Conservation (phyloP, 2,113 vertebrate species). For the Marmota monax region DNA sequence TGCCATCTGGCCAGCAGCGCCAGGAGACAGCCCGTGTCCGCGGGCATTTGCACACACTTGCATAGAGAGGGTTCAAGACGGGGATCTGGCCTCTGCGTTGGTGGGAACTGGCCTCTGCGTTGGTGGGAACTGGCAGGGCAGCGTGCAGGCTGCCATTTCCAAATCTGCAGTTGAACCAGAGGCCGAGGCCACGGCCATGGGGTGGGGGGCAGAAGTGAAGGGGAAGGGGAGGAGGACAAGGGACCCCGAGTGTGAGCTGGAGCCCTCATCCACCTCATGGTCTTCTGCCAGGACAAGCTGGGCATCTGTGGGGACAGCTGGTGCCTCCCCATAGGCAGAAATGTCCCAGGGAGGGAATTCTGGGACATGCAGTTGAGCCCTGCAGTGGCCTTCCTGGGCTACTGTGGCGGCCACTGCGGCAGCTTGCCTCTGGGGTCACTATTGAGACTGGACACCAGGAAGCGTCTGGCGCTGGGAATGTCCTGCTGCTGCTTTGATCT, state of each 20-base stretch:
- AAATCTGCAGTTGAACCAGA: background rate
- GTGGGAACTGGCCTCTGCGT: background rate
- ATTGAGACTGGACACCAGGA: background rate
- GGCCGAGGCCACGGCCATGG: background rate
- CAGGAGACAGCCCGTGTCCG: background rate
- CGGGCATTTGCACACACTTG: background rate
- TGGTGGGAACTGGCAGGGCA: background rate
- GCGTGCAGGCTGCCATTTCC: background rate
- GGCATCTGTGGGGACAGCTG: background rate
- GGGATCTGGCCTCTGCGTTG: background rate
- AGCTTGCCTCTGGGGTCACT: background rate
- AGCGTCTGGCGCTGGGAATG: background rate
- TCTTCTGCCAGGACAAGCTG: background rate
- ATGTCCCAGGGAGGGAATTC: background rate
- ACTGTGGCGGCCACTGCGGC: rapidly evolving
- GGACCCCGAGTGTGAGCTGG: background rate
- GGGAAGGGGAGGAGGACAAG: background rate
- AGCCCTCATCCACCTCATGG: background rate
- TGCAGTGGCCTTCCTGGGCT: background rate
- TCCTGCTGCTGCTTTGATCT: background rate
- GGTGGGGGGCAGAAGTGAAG: background rate
- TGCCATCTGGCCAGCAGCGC: background rate
- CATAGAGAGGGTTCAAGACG: background rate
- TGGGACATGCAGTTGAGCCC: background rate
- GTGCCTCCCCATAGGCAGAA: background rate